A percentile compares a stretch with the other conserved stretches of the same genome.
Conservation (phyloP, 2,113 vertebrate genomes). For the Uropsilus gracilis region DNA sequence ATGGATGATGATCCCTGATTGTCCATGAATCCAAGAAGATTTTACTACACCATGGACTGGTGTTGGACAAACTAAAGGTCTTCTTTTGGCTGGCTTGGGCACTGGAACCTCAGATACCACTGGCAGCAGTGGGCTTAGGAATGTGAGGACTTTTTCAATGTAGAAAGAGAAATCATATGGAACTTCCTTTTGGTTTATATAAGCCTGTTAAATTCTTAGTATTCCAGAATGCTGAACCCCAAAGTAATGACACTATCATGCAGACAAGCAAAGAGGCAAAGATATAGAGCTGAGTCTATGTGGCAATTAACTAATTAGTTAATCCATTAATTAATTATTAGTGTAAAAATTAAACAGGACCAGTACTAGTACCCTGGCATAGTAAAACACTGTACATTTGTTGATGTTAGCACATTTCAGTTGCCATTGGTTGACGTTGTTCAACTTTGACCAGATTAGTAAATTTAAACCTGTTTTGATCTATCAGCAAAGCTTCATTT, state of each 20-base stretch:
- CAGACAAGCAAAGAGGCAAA: neutral
- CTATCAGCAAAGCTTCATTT: neutral
- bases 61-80: neutral
- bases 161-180: neutral
- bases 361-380: neutral
- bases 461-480: neutral
- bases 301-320: no score
- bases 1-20: neutral
- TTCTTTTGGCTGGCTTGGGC: neutral
- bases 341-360: neutral
- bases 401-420: neutral
- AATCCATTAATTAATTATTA: no score
- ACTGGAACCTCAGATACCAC: neutral
- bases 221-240: neutral
- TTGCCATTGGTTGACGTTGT: neutral
- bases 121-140: accelerated
- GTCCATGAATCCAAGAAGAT: neutral
- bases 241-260: neutral
- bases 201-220: neutral
- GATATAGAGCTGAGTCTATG: neutral
- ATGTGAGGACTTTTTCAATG: neutral
- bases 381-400: neutral
- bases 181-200: neutral
- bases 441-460: neutral
- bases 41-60: neutral